Evolutionary conservation across 2,113 vertebrate genomes (phyloP).

Genomic region (Suricata suricatta): DNA sequence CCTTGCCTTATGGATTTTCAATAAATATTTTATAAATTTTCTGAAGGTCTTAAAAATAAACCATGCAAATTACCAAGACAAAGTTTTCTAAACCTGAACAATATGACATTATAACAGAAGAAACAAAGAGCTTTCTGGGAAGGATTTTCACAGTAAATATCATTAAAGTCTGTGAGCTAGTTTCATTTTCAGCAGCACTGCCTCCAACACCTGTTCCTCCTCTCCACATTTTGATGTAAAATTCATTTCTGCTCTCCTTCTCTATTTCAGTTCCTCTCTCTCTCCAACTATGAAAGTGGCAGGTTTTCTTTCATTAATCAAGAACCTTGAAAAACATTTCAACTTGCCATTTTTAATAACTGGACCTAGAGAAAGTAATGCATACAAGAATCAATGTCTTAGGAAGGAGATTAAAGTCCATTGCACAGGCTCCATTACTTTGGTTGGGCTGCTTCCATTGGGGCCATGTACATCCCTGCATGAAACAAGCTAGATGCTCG

Average conservation of each 20-base stretch:
- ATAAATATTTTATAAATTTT: constrained; percentile 26
- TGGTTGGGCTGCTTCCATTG: background rate
- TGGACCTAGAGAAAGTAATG: background rate
- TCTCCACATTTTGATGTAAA: background rate
- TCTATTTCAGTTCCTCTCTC: background rate
- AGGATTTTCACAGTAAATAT: constrained; percentile 10
- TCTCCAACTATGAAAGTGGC: background rate
- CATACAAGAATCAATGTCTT: background rate
- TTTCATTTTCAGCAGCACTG: background rate
- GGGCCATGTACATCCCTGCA: background rate
- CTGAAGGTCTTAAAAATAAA: constrained; percentile 4
- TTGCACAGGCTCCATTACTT: background rate
- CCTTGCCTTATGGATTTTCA: background rate
- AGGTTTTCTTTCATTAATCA: background rate
- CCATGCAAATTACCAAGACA: background rate
- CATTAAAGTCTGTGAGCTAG: background rate
- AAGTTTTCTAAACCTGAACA: background rate
- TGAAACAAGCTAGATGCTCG: background rate
- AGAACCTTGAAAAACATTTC: constrained; percentile 32
- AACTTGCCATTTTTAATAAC: background rate
- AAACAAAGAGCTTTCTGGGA: background rate
- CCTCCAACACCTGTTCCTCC: background rate
- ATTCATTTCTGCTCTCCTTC: background rate
- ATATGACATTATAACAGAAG: background rate
- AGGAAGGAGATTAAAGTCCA: background rate